Evolutionary conservation across 2,797 vertebrate species (phyloP).

Genomic region (Crax fasciolata): DNA sequence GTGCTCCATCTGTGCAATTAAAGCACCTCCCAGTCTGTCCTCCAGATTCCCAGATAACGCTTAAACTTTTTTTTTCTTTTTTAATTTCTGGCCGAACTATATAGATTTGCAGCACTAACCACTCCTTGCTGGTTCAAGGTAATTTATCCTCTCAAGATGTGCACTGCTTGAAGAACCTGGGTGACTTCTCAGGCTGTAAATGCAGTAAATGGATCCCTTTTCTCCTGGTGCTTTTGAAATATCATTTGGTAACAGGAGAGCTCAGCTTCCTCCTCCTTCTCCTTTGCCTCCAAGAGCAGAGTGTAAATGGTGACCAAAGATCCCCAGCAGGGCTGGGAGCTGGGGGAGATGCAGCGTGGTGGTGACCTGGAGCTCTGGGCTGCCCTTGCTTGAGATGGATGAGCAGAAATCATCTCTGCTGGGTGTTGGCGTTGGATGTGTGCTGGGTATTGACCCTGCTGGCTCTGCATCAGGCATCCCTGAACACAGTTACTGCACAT

Average conservation of each 20-base stretch:
- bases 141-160: not conserved
- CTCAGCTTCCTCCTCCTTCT: not conserved
- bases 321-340: not conserved
- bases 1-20: conserved; percentile 61
- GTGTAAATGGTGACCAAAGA: not conserved
- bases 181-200: not conserved
- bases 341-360: not conserved
- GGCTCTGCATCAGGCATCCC: not conserved
- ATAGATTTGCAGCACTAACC: conserved; percentile 36
- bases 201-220: not conserved
- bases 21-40: conserved; percentile 57
- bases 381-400: not conserved
- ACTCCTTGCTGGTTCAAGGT: not conserved
- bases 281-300: not conserved
- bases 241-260: not conserved
- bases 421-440: not conserved
- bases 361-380: not conserved
- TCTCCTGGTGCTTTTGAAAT: not conserved
- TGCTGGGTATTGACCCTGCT: not conserved
- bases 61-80: not conserved
- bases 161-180: not conserved
- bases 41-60: conserved; percentile 38
- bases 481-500: not conserved
- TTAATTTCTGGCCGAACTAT: not conserved
- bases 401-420: not conserved